A percentile compares a stretch with the other conserved stretches of the same genome.
phyloP scores from a whole-genome alignment of 2,888 invertebrate species.

The Parnassius mnemosyne region DNA sequence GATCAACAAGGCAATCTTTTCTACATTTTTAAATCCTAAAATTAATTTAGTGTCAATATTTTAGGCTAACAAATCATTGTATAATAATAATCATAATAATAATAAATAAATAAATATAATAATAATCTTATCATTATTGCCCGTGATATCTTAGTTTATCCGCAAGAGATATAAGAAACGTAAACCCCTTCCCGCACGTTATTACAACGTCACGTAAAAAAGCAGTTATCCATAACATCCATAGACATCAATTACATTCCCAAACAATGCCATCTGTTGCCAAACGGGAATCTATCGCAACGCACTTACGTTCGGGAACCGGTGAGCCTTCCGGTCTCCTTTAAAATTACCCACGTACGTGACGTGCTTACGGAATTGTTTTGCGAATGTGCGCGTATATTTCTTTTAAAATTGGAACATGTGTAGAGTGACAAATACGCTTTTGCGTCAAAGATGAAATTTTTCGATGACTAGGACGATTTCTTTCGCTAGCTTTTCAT shows the following conservation, averaged over 20 bases:
- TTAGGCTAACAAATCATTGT: too few species aligned
- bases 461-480: too few species aligned
- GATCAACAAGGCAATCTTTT: too few species aligned
- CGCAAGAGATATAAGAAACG: not conserved
- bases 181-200: slow-evolving; percentile 5
- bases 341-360: slow-evolving; percentile 68
- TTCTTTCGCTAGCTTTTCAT: too few species aligned
- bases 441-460: not conserved
- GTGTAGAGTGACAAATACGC: slow-evolving; percentile 16
- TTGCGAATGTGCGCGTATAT: slow-evolving; percentile 9
- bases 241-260: slow-evolving; percentile 25
- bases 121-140: too few species aligned
- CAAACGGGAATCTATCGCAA: slow-evolving; percentile 46
- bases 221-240: slow-evolving; percentile 16
- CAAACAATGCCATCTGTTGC: slow-evolving; percentile 47
- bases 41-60: too few species aligned
- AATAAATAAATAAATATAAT: too few species aligned
- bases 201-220: slow-evolving; percentile 22
- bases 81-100: too few species aligned
- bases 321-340: slow-evolving; percentile 41
- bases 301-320: slow-evolving; percentile 39
- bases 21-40: too few species aligned
- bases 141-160: not conserved
- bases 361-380: slow-evolving; percentile 49
- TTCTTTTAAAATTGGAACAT: slow-evolving; percentile 17